Evolutionary conservation across 2,888 invertebrate genomes (phyloP), one percentile per base, ranked within the genome.

Genomic region (Incurvaria masculella): DNA sequence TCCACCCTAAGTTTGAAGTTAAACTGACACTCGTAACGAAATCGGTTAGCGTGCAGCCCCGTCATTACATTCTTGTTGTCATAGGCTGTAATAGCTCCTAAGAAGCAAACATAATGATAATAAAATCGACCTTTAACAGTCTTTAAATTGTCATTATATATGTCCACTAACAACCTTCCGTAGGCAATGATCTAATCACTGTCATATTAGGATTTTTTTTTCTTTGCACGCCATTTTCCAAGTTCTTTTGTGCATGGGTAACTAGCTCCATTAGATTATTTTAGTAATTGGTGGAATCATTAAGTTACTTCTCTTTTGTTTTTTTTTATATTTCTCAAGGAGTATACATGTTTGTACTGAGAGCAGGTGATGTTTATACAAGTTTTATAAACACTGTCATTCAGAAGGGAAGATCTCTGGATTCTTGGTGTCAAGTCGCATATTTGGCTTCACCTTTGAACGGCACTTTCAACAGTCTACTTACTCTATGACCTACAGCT

Each of bases 51-150:
- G 76, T 78, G 78, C 61, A 59, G 51, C 48, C 55, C 57, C 56
- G 63, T 72, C 76, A 75, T 78, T 78, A 78, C 59, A 58, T 58
- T 64, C 40, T 43, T 51, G 64, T 75, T 75, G 75, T 74, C 75
- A 70, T 76, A 75, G 74, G 76, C 70, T 71, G 69, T 78, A 75
- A 78, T 78, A 75, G 76, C 64, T 69, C 71, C 62, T 62, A 68
- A 75, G 78, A 78, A 74, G 72, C 75, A 72, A 75, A 78, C 70
- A 69, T 72, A 70, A 76, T 68, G 72, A 73, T 76, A 78, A 76
- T 74, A 74, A 78, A 76, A 73, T 69, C 70, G 69, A 73, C 71
- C 74, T 78, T 72, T 70, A 69, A 41, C 45, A 66, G 76, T 76
- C 75, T 78, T 78, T 76, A 78, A 78, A 76, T 74, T 72, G 72